Evolutionary conservation across 2,113 vertebrate genomes (phyloP).

Genomic region (Smithornis capensis): DNA sequence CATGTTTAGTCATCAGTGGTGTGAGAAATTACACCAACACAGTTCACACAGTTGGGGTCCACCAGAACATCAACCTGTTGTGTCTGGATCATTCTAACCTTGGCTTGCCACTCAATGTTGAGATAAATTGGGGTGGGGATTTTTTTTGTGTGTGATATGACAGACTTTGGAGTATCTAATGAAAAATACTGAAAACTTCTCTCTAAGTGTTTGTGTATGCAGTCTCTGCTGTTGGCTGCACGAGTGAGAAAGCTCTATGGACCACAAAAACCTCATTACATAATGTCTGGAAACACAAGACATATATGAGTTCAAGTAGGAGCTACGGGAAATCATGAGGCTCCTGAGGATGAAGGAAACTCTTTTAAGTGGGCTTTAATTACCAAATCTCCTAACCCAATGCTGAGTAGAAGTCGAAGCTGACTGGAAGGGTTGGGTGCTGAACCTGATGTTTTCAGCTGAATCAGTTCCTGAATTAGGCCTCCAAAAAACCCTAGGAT

Average conservation of each 20-base stretch:
- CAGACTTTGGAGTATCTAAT: not conserved
- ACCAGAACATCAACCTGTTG: not conserved
- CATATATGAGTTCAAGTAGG: not conserved
- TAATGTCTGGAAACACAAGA: conserved; percentile 53
- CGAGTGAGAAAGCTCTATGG: conserved; percentile 22
- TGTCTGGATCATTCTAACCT: not conserved
- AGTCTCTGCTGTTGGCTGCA: not conserved
- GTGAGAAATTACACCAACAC: fast-evolving
- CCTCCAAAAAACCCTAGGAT: not conserved
- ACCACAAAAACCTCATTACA: conserved; percentile 65
- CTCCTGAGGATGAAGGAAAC: conserved; percentile 33
- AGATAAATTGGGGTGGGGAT: not conserved
- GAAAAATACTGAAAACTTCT: not conserved
- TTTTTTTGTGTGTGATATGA: not conserved
- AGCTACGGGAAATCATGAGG: conserved; percentile 42
- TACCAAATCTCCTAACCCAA: not conserved
- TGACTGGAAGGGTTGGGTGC: conserved; percentile 9
- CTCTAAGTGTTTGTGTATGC: not conserved
- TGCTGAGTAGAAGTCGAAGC: not conserved
- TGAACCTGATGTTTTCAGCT: not conserved
- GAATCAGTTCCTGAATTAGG: not conserved
- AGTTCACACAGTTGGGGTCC: not conserved
- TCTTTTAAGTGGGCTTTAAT: conserved; percentile 39
- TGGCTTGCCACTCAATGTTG: not conserved
- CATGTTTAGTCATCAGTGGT: not conserved